These are phyloP conservation scores for Melinaea marsaeus DNA, from an alignment of 2,888 invertebrate genomes.

Conservation along the genomic window DNA sequence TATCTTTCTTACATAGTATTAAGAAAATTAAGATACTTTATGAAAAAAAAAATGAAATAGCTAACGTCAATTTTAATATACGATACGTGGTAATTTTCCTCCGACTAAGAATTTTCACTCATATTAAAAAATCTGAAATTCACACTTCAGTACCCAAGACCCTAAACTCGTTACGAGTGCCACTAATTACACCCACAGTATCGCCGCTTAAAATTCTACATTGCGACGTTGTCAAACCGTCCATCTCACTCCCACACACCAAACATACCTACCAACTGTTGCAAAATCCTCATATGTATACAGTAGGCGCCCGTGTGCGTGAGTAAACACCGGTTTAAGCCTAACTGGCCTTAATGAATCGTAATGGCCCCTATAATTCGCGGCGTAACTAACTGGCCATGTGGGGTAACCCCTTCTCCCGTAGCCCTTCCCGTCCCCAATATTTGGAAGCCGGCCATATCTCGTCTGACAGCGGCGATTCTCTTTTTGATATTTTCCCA, in stretches of 20 bases:
- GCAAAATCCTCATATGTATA: conserved; percentile 48
- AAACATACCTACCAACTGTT: conserved; percentile 64
- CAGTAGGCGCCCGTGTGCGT: conserved; percentile 56
- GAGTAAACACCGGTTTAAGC: conserved; percentile 78
- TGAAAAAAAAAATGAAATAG: background rate
- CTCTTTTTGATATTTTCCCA: conserved; percentile 72
- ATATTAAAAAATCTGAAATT: conserved; percentile 50
- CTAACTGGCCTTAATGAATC: conserved; percentile 80
- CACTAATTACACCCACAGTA: conserved; percentile 70
- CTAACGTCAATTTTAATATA: conserved; percentile 1
- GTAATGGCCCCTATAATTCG: conserved; percentile 80
- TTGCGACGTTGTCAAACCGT: conserved; percentile 47
- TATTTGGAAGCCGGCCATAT: conserved; percentile 74
- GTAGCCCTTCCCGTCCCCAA: conserved; percentile 36
- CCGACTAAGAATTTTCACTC: conserved; percentile 17
- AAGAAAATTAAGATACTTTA: background rate
- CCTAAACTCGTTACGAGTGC: conserved; percentile 64
- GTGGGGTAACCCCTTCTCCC: conserved; percentile 56
- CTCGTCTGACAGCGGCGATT: conserved; percentile 70
- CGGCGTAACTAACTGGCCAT: conserved; percentile 79
- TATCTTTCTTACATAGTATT: background rate
- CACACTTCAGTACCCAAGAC: conserved; percentile 57
- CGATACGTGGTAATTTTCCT: background rate
- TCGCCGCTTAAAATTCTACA: conserved; percentile 66
- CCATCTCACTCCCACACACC: conserved; percentile 50